A percentile compares a stretch with the other conserved stretches of the same genome.
Evolutionary conservation across 2,797 vertebrate genomes (phyloP).

Genomic region (Chaetodon trifasciatus): DNA sequence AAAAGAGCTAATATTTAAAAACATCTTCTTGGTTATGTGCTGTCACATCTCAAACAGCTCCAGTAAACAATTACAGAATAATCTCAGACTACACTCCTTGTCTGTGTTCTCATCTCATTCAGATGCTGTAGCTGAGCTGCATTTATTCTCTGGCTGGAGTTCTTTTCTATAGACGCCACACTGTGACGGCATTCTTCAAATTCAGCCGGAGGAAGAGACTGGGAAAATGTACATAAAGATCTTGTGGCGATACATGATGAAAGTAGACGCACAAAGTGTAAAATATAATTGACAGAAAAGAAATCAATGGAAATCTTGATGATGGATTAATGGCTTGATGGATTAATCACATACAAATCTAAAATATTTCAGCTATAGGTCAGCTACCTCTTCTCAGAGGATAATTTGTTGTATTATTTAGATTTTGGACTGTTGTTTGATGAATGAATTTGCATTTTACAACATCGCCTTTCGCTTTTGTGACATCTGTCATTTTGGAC

Average conservation of each 20-base stretch:
- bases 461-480: not conserved
- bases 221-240: constrained; percentile 33
- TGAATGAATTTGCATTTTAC: not conserved
- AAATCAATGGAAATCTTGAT: not conserved
- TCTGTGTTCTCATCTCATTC: constrained; percentile 23
- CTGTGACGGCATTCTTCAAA: constrained; percentile 17
- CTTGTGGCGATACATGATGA: constrained; percentile 16
- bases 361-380: not conserved
- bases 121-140: constrained; percentile 16
- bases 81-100: not conserved
- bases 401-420: not conserved
- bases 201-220: constrained; percentile 10
- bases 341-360: not conserved
- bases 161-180: constrained; percentile 16
- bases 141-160: constrained; percentile 24
- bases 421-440: not conserved
- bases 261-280: not conserved
- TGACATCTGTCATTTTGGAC: no score
- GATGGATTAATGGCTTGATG: not conserved
- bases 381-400: not conserved
- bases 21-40: not conserved
- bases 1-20: not conserved
- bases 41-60: constrained; percentile 14
- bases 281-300: not conserved
- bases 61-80: constrained; percentile 19